Evolutionary conservation across 2,113 vertebrate species (phyloP).

Genomic region (Amphiprion ocellaris): DNA sequence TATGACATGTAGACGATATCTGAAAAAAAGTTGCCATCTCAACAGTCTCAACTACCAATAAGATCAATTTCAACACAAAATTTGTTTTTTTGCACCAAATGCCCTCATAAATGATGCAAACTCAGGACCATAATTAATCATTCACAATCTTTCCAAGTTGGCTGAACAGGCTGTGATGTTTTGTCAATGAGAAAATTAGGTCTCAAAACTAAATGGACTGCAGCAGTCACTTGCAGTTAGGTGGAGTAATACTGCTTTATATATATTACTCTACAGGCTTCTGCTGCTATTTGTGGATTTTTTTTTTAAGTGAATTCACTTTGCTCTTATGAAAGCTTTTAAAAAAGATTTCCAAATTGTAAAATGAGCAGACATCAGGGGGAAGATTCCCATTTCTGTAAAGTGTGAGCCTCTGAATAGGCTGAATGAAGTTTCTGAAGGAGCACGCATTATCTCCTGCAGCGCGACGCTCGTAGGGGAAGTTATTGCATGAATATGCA

Average conservation of each 20-base stretch:
- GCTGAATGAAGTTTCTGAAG: conserved; percentile 33
- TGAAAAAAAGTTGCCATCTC: neutral
- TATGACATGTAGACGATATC: neutral
- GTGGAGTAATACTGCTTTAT: neutral
- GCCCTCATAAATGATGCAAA: conserved; percentile 5
- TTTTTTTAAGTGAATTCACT: neutral
- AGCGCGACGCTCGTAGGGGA: conserved; percentile 10
- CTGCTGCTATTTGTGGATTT: neutral
- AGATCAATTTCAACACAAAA: neutral
- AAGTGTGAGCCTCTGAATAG: conserved; percentile 4
- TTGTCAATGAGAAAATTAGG: neutral
- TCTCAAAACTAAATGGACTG: neutral
- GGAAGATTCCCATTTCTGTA: neutral
- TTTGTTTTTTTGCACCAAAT: neutral
- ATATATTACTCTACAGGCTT: neutral
- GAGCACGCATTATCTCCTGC: conserved; percentile 36
- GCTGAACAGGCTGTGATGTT: conserved; percentile 16
- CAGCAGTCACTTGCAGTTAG: neutral
- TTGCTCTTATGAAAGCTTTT: neutral
- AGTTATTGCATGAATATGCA: conserved; percentile 41
- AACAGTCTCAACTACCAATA: neutral
- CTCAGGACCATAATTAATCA: neutral
- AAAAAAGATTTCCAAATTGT: neutral
- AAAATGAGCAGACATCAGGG: neutral
- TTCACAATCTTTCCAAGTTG: conserved; percentile 2